phyloP scores from a whole-genome alignment of 2,888 invertebrate genomes.

The Cremastinae sp. region DNA sequence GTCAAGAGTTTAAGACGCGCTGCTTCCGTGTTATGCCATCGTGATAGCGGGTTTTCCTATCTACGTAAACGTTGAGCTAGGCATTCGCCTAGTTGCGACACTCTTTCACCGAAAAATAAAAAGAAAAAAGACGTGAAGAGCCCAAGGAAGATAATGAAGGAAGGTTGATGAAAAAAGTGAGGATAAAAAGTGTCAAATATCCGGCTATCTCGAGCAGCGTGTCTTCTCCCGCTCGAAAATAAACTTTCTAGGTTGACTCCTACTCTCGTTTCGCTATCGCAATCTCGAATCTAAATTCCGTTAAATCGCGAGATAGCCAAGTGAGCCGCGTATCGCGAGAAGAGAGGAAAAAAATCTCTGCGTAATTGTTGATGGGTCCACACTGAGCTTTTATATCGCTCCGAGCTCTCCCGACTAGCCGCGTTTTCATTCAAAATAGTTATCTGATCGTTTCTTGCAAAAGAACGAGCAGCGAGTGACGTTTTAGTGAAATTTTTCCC shows the following conservation, averaged over 20 bases:
- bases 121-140: constrained; percentile 32
- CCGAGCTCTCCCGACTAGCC: background rate
- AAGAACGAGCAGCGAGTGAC: too few relatives aligned
- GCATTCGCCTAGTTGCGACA: constrained; percentile 51
- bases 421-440: too few relatives aligned
- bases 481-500: too few relatives aligned
- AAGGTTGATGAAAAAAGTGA: constrained; percentile 22
- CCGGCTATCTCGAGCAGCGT: constrained; percentile 44
- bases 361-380: constrained; percentile 26
- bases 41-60: constrained; percentile 54
- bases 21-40: constrained; percentile 60
- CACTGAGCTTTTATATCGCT: constrained; percentile 34
- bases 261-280: constrained; percentile 10
- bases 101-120: constrained; percentile 44
- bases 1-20: constrained; percentile 61
- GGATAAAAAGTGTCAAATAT: constrained; percentile 39
- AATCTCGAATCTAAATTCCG: constrained; percentile 58
- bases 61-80: constrained; percentile 36
- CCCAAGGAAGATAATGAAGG: constrained; percentile 44
- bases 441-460: background rate
- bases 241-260: constrained; percentile 39
- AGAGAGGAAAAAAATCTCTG: constrained; percentile 48
- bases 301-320: constrained; percentile 53
- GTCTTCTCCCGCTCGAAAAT: constrained; percentile 44
- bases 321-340: constrained; percentile 49